Evolutionary conservation across 2,888 invertebrate species (phyloP).

Genomic region (Hanleya hanleyi): DNA sequence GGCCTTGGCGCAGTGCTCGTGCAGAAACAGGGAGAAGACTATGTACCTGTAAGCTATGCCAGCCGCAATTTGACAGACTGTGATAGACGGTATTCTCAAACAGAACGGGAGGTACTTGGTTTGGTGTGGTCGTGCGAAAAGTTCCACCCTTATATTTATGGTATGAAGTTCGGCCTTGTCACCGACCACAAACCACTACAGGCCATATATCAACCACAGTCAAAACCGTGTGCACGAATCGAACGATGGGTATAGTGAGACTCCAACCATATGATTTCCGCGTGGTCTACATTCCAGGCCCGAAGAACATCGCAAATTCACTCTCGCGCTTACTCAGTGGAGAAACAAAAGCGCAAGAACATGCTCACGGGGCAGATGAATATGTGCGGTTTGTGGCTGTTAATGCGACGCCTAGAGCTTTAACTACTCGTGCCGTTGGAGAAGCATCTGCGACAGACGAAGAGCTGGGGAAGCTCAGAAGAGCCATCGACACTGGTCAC

Average conservation of each 20-base stretch:
- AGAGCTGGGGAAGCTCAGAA: conserved; percentile 15
- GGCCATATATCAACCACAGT: conserved; percentile 27
- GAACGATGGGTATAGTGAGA: conserved; percentile 48
- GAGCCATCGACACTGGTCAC: conserved; percentile 9
- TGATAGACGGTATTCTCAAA: conserved; percentile 34
- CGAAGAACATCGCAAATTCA: conserved; percentile 40
- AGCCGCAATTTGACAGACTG: conserved; percentile 24
- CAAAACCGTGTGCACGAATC: conserved; percentile 44
- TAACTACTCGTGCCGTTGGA: conserved; percentile 26
- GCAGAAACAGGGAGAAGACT: conserved; percentile 24
- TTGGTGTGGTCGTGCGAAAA: conserved; percentile 35
- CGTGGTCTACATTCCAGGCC: conserved; percentile 37
- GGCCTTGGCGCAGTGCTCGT: conserved; percentile 35
- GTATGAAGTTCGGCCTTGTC: conserved; percentile 32
- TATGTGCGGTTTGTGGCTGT: conserved; percentile 24
- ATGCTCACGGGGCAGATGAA: conserved; percentile 25
- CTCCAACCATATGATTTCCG: conserved; percentile 35
- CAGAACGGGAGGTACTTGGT: conserved; percentile 33
- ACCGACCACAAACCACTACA: conserved; percentile 47
- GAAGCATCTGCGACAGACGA: conserved; percentile 16
- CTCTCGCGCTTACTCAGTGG: too few relatives aligned
- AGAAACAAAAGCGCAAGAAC: too few relatives aligned
- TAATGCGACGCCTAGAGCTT: conserved; percentile 23
- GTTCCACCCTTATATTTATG: conserved; percentile 29
- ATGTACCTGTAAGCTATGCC: conserved; percentile 27